A percentile compares a stretch with the other conserved stretches of the same genome.
These are phyloP conservation scores for Heterodera filipjevi DNA, from an alignment of 2,888 invertebrate species.

Conservation along the genomic window DNA sequence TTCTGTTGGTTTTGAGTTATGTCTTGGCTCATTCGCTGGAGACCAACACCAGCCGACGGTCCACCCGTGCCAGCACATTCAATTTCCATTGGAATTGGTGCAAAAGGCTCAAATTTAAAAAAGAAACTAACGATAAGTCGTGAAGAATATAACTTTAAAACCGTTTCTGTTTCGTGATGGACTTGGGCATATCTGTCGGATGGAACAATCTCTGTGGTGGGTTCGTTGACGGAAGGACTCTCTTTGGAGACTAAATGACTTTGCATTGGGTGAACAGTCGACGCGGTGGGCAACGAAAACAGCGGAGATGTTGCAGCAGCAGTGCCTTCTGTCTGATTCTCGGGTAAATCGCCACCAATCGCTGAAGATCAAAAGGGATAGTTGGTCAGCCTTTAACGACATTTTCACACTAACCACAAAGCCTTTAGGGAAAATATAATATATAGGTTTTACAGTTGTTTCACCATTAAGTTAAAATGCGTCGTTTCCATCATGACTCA, in stretches of 20 bases:
- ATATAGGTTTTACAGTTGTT: too few species aligned
- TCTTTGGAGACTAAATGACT: neutral
- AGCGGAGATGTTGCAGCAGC: neutral
- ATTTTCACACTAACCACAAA: too few species aligned
- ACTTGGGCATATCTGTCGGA: neutral
- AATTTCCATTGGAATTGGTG: neutral
- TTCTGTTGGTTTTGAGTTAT: constrained; percentile 14
- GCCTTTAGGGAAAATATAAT: too few species aligned
- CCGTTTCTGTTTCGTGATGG: neutral
- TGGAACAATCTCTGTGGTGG: neutral
- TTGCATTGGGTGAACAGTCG: neutral
- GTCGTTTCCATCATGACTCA: too few species aligned
- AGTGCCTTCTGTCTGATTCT: neutral
- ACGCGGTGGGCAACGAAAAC: neutral
- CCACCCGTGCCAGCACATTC: neutral
- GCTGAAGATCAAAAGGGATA: neutral
- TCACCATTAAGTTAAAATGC: too few species aligned
- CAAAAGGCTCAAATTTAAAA: neutral
- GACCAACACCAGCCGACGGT: neutral
- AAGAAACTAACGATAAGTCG: neutral
- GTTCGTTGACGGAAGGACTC: neutral
- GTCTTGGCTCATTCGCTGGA: neutral
- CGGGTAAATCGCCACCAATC: neutral
- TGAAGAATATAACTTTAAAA: neutral
- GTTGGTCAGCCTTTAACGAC: too few species aligned